Base-by-base conservation (phyloP, 2,113 vertebrate genomes). In the Arizona elegans region DNA sequence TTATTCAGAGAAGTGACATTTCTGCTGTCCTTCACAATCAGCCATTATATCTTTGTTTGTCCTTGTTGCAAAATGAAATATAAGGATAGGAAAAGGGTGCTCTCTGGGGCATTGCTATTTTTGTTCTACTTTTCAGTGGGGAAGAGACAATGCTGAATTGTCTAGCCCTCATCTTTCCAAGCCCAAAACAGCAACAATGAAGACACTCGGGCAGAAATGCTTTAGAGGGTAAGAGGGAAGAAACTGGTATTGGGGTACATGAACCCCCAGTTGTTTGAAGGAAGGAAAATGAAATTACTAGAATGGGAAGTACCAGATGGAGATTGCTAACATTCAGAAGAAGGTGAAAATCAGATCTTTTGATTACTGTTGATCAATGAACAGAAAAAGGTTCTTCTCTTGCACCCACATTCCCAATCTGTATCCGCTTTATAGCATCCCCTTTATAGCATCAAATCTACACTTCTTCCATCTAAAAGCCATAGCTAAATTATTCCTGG, bases 401-500 rank as follows among this genome's bases (percentile, higher is more conserved):
- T 52, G 56, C 23, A 55, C 55, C 55, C 8, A 15, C n/a, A 15
- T 6, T 50, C 13, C 53, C 38, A 56, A 47, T 89, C 7, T 93
- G 90, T 86, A 94, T 93, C 93, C 92, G 59, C 93, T 95, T 94
- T 53, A 47, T 88, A 96, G 95, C 95, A 92, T 94, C 47, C 94
- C 89, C 93, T 95, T 94, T 52, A 38, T 87, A 96, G 95, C 95
- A 91, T 94, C 43, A 47, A 87, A 96, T 92, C 85, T 91, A 3
- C 86, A 92, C 94, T 96, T 93, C 93, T 95, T 38, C 88, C 94
- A 52, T 88, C 93, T 75, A 92, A 94, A 86, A 90, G 87, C 85
- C 95, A 59, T 81, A 62, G 94, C 92, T 96, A 92, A 96, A 96
- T 95, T 95, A 96, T 94, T 96, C 94, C 94, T 92, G 95, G 93